Evolutionary conservation across 1,140 invertebrate species (phyloP), one percentile per base, ranked within the genome.

Genomic region (Liolophura sinensis): DNA sequence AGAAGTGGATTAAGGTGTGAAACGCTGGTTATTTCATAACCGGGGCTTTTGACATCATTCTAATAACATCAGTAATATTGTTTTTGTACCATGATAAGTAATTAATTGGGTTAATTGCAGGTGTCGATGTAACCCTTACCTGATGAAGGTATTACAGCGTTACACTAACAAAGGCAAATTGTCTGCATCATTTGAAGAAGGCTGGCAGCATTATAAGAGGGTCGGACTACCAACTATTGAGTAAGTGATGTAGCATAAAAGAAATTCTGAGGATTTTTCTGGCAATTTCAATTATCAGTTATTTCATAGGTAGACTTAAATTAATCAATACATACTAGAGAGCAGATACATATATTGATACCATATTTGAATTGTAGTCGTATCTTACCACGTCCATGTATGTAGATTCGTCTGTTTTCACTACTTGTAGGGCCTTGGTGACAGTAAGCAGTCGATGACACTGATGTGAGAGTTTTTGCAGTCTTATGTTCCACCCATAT

Each of bases 121-220:
- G 54, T 84, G 82, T 69, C 75, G 83, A 9, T 70, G 56, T 51
- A 76, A 84, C 60, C 81, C 81, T 16, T 80, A 81, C 63, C 68
- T 84, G 60, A 83, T 84, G 80, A 77, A 78, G 65, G 74, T 80
- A 9, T 67, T 84, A 16, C 61, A 74, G 31, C 73, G 73, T 58
- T 84, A 83, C 62, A 78, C 79, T 18, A 76, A 79, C 52, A 65
- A 71, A 27, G 73, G 69, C 25, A 75, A 76, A 66, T 68, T 83
- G 1, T 75, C 78, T 11, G 67, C 76, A 11, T 65, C 73, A 12
- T 82, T 84, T 58, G 57, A 78, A 0, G 77, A 84, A 25, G 78
- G 77, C 1, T 84, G 83, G 83, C 73, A 74, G 71, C 81, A 84
- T 68, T 84, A 80, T 64, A 79, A 81, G 67, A 79, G 70, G 65